Evolutionary conservation across 2,888 invertebrate genomes (phyloP).

Genomic region (Epiblema foenella): DNA sequence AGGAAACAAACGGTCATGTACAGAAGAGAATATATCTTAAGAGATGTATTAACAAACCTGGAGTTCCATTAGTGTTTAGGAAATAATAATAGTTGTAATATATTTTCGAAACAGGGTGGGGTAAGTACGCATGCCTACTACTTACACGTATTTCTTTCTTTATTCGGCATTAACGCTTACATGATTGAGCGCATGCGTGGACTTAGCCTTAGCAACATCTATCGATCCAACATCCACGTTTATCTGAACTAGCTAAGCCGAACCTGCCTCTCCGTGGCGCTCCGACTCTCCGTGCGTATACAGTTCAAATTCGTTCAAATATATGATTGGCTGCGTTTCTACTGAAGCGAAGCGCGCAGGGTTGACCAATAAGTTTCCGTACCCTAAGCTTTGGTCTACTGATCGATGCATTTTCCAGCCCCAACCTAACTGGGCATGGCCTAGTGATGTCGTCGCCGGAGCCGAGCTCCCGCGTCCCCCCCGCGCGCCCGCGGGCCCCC

Average conservation of each 20-base stretch:
- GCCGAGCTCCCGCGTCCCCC: slow-evolving; percentile 9
- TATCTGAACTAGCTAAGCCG: neutral
- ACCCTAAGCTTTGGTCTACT: neutral
- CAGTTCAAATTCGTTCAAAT: neutral
- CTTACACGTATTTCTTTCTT: too few relatives aligned
- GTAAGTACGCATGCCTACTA: too few relatives aligned
- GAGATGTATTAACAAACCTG: too few relatives aligned
- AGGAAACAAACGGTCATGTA: too few relatives aligned
- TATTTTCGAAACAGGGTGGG: too few relatives aligned
- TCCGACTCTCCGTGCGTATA: neutral
- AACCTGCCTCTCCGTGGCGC: neutral
- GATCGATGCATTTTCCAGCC: neutral
- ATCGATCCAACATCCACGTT: slow-evolving; percentile 18
- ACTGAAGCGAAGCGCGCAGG: too few relatives aligned
- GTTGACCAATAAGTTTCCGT: too few relatives aligned
- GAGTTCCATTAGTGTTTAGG: too few relatives aligned
- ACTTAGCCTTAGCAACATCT: slow-evolving; percentile 21
- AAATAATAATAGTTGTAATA: too few relatives aligned
- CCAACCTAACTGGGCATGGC: neutral
- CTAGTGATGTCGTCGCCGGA: slow-evolving; percentile 10
- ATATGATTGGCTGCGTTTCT: too few relatives aligned
- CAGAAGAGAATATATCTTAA: too few relatives aligned
- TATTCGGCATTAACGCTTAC: neutral
- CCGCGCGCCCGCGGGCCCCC: slow-evolving; percentile 37
- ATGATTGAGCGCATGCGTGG: slow-evolving; percentile 19